A percentile compares a stretch with the other conserved stretches of the same genome.
These are phyloP conservation scores for Pteria penguin DNA, from an alignment of 2,888 invertebrate genomes.

Conservation along the genomic window DNA sequence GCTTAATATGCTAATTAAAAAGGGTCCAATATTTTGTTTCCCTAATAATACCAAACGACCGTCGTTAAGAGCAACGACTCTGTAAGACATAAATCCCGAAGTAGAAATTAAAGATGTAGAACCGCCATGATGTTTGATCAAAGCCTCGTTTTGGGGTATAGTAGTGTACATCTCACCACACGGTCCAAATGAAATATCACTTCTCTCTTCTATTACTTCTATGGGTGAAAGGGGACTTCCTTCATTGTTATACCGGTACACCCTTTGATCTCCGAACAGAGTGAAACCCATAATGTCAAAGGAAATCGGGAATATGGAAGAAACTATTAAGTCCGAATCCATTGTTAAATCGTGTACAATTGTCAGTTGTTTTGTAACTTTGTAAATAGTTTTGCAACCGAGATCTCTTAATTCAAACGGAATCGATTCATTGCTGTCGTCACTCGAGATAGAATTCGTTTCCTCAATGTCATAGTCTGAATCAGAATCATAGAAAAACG, in stretches of 20 bases:
- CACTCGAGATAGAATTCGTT: background rate
- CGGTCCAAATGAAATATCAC: background rate
- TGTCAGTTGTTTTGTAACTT: background rate
- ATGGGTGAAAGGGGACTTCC: background rate
- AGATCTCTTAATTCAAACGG: conserved; percentile 8
- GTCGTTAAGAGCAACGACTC: background rate
- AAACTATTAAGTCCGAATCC: background rate
- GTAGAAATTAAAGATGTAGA: background rate
- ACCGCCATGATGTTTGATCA: background rate
- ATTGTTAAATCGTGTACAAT: background rate
- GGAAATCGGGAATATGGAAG: background rate
- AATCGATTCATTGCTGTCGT: background rate
- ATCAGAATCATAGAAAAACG: background rate
- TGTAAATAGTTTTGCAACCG: conserved; percentile 3
- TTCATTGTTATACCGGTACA: background rate
- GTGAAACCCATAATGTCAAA: background rate
- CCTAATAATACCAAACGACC: background rate
- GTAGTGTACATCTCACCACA: background rate
- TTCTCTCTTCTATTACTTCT: background rate
- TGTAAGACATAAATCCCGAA: background rate
- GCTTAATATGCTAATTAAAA: background rate
- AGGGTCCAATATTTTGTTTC: background rate
- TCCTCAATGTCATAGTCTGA: background rate
- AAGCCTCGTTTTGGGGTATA: background rate
- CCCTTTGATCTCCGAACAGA: background rate